Conservation (phyloP, 2,888 invertebrate species). For the Tipula confusa region DNA sequence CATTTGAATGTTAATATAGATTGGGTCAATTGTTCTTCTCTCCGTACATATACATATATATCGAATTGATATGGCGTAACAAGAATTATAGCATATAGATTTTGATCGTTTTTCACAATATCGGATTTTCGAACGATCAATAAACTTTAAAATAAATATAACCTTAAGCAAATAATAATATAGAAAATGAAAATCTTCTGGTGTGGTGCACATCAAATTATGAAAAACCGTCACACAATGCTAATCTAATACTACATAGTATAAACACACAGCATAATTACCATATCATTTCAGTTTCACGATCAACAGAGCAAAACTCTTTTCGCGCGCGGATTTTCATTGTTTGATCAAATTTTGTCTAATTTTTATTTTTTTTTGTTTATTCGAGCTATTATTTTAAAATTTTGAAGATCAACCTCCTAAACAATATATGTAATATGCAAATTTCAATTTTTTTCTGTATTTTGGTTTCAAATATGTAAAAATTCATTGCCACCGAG, state of each 20-base stretch:
- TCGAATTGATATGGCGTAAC: no score
- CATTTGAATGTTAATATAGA: neutral
- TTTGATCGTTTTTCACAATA: neutral
- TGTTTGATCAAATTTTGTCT: neutral
- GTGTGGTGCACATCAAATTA: no score
- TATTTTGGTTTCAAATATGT: no score
- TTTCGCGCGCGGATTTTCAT: neutral
- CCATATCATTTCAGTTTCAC: slow-evolving; percentile 28
- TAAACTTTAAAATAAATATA: neutral
- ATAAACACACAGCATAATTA: slow-evolving; percentile 26
- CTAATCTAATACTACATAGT: neutral
- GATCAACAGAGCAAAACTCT: slow-evolving; percentile 27
- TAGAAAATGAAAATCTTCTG: neutral
- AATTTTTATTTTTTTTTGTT: neutral
- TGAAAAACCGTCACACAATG: no score
- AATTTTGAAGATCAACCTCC: neutral
- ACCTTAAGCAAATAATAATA: neutral
- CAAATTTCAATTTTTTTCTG: neutral
- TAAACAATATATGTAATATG: neutral
- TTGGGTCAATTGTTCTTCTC: neutral
- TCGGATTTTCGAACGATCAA: slow-evolving; percentile 4
- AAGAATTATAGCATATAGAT: no score
- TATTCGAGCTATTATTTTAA: neutral
- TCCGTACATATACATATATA: no score
- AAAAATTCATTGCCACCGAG: no score